Percentiles rank a stretch among this genome's conserved stretches.
Conservation (phyloP, 1,140 invertebrate species). For the Lordiphosa collinella region DNA sequence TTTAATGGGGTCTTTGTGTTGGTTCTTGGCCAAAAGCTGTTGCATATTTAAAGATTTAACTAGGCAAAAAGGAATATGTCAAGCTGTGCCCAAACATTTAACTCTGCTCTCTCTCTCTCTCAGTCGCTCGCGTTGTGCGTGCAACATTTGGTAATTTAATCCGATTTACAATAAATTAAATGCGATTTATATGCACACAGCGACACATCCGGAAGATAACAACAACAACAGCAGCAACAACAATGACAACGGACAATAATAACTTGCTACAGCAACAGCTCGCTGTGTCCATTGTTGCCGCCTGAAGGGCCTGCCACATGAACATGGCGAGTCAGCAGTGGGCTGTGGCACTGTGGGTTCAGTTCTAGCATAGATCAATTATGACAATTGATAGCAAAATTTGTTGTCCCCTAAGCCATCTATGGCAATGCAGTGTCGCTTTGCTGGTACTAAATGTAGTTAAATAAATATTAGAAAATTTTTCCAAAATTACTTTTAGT, state of each 20-base stretch:
- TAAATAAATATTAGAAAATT: too few relatives aligned
- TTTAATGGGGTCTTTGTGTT: conserved; percentile 35
- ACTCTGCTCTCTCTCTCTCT: neutral
- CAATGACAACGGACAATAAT: conserved; percentile 32
- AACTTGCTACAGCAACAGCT: conserved; percentile 38
- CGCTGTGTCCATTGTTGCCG: conserved; percentile 63
- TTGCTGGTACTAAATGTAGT: too few relatives aligned
- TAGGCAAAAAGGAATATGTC: conserved; percentile 20
- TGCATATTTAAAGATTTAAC: conserved; percentile 37
- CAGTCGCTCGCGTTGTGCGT: conserved; percentile 41
- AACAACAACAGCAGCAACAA: conserved; percentile 46
- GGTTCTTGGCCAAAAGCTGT: conserved; percentile 35
- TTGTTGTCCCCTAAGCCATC: too few relatives aligned
- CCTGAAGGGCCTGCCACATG: conserved; percentile 19
- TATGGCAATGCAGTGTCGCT: too few relatives aligned
- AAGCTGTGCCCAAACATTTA: neutral
- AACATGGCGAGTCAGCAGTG: neutral
- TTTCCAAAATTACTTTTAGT: too few relatives aligned
- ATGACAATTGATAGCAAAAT: too few relatives aligned
- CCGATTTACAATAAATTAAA: conserved; percentile 79
- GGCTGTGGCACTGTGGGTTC: conserved; percentile 6
- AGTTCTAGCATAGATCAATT: too few relatives aligned
- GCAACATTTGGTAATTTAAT: conserved; percentile 78
- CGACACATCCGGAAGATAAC: conserved; percentile 77
- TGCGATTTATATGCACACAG: conserved; percentile 78